Base-by-base conservation (phyloP, 2,797 vertebrate genomes). In the Buphagus erythrorhynchus region DNA sequence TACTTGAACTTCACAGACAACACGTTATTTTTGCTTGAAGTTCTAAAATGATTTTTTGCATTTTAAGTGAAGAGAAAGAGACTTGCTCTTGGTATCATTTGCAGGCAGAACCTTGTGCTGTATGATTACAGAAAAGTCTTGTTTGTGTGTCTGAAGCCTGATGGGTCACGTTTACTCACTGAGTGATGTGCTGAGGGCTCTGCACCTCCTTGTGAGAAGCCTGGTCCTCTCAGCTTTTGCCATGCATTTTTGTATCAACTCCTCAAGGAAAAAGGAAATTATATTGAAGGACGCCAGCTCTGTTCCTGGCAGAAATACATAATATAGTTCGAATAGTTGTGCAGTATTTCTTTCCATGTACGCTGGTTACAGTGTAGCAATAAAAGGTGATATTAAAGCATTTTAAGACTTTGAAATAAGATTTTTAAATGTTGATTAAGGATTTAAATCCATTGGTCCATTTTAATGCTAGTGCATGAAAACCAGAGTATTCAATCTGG, bases 121-220 rank as follows among this genome's bases (percentile, higher is more conserved):
- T 29, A 11, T 1, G 2, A 3, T 16, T 35, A 31, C 40, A 48
- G 19, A 35, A 45, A 29, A 28, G n/a, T 75, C 8, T 7, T 2
- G 5, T 49, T 51, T 10, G 2, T 71, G 46, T 74, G 38, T 68
- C 58, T 46, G 51, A 38, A 72, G 29, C 24, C 68, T 62, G 46
- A 5, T 1, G 1, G n/a, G 26, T 68, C 35, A 11, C 0, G 0
- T 51, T 78, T 51, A 22, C 45, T 59, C n/a, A 45, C 58, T 5
- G 7, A 55, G 36, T 35, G 84, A 71, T 46, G 21, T 54, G 2
- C 24, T 40, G 59, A 45, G 54, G 17, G 6, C 43, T 91, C 62
- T 87, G 46, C 58, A 67, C 3, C 61, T 52, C 22, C 58, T 33
- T 67, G 22, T 55, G 61, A 63, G 76, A 51, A 42, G 26, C 35